Base-by-base conservation (phyloP, 2,888 invertebrate species). In the Apocheima hispidaria region DNA sequence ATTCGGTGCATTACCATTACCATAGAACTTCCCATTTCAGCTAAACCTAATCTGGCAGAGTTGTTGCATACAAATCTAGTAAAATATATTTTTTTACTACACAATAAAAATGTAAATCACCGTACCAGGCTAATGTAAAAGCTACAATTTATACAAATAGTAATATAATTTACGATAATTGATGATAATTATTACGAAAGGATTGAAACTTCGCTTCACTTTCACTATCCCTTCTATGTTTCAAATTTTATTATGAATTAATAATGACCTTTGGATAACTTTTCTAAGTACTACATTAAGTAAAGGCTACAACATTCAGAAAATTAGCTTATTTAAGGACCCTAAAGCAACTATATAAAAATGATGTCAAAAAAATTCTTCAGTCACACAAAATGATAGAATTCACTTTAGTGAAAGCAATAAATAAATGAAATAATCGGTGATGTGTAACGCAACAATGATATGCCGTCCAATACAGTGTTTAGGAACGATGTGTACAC, bases 31-130 rank as follows among this genome's bases (percentile, higher is more conserved):
- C 0, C 14, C 33, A 16, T 63, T 63, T 63, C 26, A 55, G 60
- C 43, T 61, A 62, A 52, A 53, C 41, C 56, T 40, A 52, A 18
- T 50, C 57, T 53, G 54, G 55, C 60, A 58, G 57, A 66, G 56
- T 52, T 44, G 36, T 68, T 67, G 66, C 70, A 73, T 73, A 73
- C 58, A 73, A 71, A 72, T 68, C 72, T 76, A 76, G 51, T 72
- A 76, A 78, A 75, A 75, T 74, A 78, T 73, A 73, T 68, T 69
- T 70, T 71, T 63, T 67, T 7, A 67, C 65, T 71, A 72, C 62
- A 65, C 49, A 60, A 60, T 71, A 77, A 75, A 72, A 66, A 71
- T 71, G 71, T 71, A 72, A 71, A 77, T 66, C 70, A 74, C 69
- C 72, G 69, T 57, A 66, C 71, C 69, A 73, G 68, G 68, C 70